Evolutionary conservation across 1,140 invertebrate species (phyloP).

Genomic region (Aphidius gifuensis): DNA sequence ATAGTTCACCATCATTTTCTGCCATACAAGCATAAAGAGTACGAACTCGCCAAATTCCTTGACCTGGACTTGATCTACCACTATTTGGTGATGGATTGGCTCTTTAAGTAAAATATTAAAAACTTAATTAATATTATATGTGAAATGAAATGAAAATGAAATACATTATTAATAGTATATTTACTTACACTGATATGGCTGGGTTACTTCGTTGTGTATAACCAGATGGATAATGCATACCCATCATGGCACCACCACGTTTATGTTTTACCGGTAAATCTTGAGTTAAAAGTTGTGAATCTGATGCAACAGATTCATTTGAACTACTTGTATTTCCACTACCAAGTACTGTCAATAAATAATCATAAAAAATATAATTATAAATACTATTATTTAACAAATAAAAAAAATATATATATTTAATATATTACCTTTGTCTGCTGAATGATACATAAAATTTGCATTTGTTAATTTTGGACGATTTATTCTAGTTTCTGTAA

Average conservation of each 20-base stretch:
- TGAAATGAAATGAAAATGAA: neutral
- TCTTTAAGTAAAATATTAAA: slow-evolving; percentile 28
- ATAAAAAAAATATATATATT: neutral
- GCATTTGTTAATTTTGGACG: slow-evolving; percentile 42
- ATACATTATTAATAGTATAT: neutral
- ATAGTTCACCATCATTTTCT: slow-evolving; percentile 93
- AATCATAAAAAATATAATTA: neutral
- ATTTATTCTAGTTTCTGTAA: slow-evolving; percentile 35
- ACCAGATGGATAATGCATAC: slow-evolving; percentile 40
- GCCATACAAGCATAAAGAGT: slow-evolving; percentile 94
- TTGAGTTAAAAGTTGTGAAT: slow-evolving; percentile 40
- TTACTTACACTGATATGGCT: slow-evolving; percentile 39
- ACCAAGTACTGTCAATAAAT: slow-evolving; percentile 31
- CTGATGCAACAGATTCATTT: slow-evolving; percentile 70
- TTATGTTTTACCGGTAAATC: slow-evolving; percentile 45
- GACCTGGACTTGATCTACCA: slow-evolving; percentile 46
- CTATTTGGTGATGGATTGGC: slow-evolving; percentile 43
- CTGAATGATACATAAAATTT: slow-evolving; percentile 47
- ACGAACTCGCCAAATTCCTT: slow-evolving; percentile 66
- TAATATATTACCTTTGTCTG: slow-evolving; percentile 36
- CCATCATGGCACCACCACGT: slow-evolving; percentile 40
- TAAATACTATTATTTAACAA: neutral
- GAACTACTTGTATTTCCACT: slow-evolving; percentile 66
- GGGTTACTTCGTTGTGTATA: slow-evolving; percentile 42
- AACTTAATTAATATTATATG: neutral